A percentile compares a stretch with the other conserved stretches of the same genome.
Evolutionary conservation across 2,113 vertebrate species (phyloP).

Genomic region (Gallinago undulata): DNA sequence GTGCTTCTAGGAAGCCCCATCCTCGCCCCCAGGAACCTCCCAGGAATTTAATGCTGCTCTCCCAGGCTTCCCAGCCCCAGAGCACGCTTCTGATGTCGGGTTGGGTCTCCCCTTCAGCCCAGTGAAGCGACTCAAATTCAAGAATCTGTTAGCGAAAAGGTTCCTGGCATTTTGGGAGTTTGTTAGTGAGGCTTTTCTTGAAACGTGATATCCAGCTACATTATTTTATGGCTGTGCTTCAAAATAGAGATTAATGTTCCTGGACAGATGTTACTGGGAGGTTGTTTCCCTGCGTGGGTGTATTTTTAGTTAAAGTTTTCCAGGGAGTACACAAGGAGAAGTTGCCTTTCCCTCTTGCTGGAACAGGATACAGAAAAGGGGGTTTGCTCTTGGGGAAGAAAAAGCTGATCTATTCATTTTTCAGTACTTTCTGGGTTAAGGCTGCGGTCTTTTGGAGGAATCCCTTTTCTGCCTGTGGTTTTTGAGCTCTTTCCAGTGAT

Average conservation of each 20-base stretch:
- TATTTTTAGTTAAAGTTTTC: background rate
- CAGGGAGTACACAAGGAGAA: background rate
- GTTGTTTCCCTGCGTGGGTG: background rate
- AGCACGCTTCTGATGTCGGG: fast-evolving
- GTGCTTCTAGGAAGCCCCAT: background rate
- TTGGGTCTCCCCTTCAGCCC: too few relatives aligned
- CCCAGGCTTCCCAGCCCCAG: background rate
- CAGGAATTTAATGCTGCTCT: background rate
- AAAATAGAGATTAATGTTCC: background rate
- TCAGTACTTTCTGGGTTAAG: background rate
- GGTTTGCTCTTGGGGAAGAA: background rate
- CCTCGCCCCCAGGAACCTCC: background rate
- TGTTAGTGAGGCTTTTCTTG: background rate
- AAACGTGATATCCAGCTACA: fast-evolving
- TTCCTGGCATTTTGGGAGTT: background rate
- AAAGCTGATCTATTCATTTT: background rate
- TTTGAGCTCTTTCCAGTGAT: background rate
- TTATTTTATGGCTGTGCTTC: background rate
- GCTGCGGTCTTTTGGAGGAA: background rate
- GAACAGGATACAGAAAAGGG: background rate
- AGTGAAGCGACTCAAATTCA: background rate
- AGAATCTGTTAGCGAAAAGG: fast-evolving
- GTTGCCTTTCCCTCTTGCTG: background rate
- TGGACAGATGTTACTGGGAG: background rate
- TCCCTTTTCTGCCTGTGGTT: background rate